These are phyloP conservation scores for Agonum fuliginosum DNA, from an alignment of 2,888 invertebrate species.

Conservation along the genomic window DNA sequence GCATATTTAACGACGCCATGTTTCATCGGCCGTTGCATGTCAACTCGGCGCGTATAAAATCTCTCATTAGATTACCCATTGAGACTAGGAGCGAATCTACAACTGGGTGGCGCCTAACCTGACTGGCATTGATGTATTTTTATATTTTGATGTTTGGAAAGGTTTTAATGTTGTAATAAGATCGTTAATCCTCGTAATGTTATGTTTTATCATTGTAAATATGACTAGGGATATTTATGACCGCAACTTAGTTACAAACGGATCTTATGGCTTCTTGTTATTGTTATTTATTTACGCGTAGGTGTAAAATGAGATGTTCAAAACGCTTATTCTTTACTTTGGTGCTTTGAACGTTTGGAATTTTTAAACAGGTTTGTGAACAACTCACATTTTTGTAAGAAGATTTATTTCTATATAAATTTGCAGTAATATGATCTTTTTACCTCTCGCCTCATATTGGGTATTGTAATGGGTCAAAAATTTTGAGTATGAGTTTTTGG, in stretches of 20 bases:
- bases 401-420: no score
- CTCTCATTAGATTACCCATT: conserved; percentile 45
- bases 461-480: no score
- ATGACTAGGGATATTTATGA: conserved; percentile 15
- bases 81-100: not conserved
- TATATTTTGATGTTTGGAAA: conserved; percentile 30
- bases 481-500: no score
- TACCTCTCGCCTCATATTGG: no score
- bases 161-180: conserved; percentile 5
- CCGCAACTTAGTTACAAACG: conserved; percentile 11
- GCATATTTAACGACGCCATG: conserved; percentile 35
- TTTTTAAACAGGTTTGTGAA: not conserved
- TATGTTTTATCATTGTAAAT: conserved; percentile 37
- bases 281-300: conserved; percentile 22
- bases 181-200: conserved; percentile 15
- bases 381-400: no score
- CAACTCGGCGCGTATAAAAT: conserved; percentile 18
- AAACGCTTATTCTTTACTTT: not conserved
- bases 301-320: conserved; percentile 34
- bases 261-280: conserved; percentile 24
- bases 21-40: conserved; percentile 14
- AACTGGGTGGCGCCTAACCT: conserved; percentile 7
- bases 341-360: not conserved
- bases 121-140: conserved; percentile 7
- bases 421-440: no score